Percentiles rank a stretch among this genome's conserved stretches.
phyloP scores from a whole-genome alignment of 2,888 invertebrate genomes.

The Epistrophella euchroma region DNA sequence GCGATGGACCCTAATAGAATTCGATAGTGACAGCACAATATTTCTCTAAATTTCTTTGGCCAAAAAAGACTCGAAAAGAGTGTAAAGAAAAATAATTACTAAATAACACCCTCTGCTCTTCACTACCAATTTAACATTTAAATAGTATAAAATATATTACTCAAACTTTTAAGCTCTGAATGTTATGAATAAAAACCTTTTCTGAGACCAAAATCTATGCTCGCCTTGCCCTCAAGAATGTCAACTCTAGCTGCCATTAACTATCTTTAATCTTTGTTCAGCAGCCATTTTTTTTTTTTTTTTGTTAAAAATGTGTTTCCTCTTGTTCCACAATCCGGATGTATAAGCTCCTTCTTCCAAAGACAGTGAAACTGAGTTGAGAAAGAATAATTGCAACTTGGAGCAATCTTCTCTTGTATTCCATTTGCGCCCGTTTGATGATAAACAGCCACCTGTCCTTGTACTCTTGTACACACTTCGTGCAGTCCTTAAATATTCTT shows the following conservation, averaged over 20 bases:
- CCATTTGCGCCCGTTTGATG: constrained; percentile 53
- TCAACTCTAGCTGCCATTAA: constrained; percentile 23
- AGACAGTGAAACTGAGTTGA: constrained; percentile 40
- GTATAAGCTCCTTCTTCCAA: constrained; percentile 32
- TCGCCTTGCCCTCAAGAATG: neutral
- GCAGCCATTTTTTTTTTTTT: too few species aligned
- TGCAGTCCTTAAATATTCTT: constrained; percentile 56
- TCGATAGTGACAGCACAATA: too few species aligned
- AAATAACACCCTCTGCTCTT: neutral
- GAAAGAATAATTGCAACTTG: constrained; percentile 64
- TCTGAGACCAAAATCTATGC: neutral
- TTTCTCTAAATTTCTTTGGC: too few species aligned
- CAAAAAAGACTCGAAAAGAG: neutral
- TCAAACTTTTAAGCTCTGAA: neutral
- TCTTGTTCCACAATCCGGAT: constrained; percentile 47
- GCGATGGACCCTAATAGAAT: too few species aligned
- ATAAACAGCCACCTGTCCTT: constrained; percentile 72
- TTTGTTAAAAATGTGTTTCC: constrained; percentile 5
- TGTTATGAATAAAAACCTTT: neutral
- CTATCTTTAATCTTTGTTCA: constrained; percentile 38
- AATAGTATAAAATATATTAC: neutral
- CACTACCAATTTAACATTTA: neutral
- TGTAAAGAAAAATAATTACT: neutral
- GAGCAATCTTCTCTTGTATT: constrained; percentile 9
- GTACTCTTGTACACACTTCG: constrained; percentile 53